These are phyloP conservation scores for Myotis findleyi DNA, from an alignment of 2,797 vertebrate species.

Conservation along the genomic window DNA sequence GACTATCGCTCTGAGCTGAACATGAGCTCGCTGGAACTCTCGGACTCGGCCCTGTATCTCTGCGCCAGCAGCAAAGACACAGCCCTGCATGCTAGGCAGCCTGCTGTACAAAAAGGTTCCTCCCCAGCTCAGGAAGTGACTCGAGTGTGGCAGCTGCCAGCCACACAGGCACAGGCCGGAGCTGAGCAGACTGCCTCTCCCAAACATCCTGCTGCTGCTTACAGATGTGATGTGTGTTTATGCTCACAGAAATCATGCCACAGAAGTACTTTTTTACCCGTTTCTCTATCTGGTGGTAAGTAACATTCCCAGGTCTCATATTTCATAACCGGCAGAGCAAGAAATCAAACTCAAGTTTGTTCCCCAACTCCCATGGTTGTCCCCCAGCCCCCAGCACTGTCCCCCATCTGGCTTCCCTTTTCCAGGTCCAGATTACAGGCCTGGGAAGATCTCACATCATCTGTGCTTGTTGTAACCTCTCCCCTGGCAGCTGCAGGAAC, in stretches of 20 bases:
- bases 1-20: background rate
- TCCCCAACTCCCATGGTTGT: accelerated
- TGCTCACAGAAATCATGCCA: background rate
- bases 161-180: accelerated
- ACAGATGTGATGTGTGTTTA: background rate
- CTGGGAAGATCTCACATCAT: accelerated
- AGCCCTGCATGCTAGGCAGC: accelerated
- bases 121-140: background rate
- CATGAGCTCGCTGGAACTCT: background rate
- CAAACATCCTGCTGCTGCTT: accelerated
- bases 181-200: background rate
- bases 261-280: background rate
- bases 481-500: background rate
- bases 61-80: constrained; percentile 31
- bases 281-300: background rate
- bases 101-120: background rate
- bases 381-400: accelerated
- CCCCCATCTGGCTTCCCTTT: background rate
- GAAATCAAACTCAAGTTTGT: background rate
- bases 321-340: background rate
- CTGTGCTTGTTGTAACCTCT: background rate
- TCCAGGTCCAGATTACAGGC: background rate
- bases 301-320: background rate
- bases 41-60: background rate
- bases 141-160: accelerated